Conservation (phyloP, 2,888 invertebrate genomes). For the Heteromyza rotundicornis region DNA sequence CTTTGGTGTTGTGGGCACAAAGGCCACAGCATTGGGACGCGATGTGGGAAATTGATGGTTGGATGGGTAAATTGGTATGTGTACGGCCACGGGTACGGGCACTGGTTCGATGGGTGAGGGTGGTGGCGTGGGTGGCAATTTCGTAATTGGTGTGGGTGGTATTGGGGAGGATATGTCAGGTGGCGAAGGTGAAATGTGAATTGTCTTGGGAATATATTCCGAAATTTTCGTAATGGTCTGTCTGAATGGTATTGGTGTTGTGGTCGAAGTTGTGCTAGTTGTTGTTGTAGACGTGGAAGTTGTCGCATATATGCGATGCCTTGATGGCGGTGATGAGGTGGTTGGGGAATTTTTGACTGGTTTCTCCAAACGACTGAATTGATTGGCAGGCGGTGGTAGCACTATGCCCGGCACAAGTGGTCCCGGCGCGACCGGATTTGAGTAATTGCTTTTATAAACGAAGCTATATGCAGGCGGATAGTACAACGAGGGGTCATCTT, state of each 20-base stretch:
- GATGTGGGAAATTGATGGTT: slow-evolving; percentile 41
- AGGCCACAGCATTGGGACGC: slow-evolving; percentile 46
- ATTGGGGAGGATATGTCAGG: slow-evolving; percentile 44
- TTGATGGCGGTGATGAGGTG: slow-evolving; percentile 14
- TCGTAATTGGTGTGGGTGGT: slow-evolving; percentile 36
- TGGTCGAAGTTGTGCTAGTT: slow-evolving; percentile 38
- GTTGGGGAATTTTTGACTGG: slow-evolving; percentile 58
- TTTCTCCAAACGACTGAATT: slow-evolving; percentile 77
- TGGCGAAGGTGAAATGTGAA: slow-evolving; percentile 66
- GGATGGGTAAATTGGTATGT: slow-evolving; percentile 49
- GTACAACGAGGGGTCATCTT: slow-evolving; percentile 89
- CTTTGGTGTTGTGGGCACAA: slow-evolving; percentile 51
- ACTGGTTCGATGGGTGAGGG: slow-evolving; percentile 35
- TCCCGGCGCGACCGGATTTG: slow-evolving; percentile 77
- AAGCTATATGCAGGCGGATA: slow-evolving; percentile 92
- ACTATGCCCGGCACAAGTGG: slow-evolving; percentile 89
- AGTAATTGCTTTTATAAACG: slow-evolving; percentile 80
- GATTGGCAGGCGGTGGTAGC: slow-evolving; percentile 85
- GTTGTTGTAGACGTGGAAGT: slow-evolving; percentile 45
- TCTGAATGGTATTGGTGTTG: slow-evolving; percentile 39
- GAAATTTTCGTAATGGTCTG: slow-evolving; percentile 48
- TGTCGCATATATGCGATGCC: slow-evolving; percentile 19
- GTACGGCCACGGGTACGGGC: slow-evolving; percentile 54
- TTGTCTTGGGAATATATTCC: slow-evolving; percentile 46
- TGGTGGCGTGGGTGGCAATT: slow-evolving; percentile 60